phyloP scores from a whole-genome alignment of 2,113 vertebrate genomes.

The Dendropsophus ebraccatus region DNA sequence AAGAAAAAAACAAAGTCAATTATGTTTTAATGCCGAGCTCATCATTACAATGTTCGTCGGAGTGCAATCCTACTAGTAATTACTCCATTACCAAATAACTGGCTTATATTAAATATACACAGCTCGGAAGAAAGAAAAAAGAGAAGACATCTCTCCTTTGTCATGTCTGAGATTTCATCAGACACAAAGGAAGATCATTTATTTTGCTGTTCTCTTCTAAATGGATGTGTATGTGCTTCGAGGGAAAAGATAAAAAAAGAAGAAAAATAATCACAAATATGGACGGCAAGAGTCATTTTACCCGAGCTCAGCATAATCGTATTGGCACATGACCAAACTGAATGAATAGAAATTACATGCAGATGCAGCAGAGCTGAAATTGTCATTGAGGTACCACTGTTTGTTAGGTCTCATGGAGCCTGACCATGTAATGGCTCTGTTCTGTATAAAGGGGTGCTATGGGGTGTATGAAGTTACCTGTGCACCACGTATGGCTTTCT shows the following conservation, averaged over 20 bases:
- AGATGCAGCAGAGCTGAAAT: slow-evolving; percentile 7
- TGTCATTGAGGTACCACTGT: not conserved
- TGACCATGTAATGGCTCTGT: too few species aligned
- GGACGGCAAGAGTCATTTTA: not conserved
- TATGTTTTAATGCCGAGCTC: not conserved
- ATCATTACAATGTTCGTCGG: slow-evolving; percentile 21
- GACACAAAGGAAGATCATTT: slow-evolving; percentile 17
- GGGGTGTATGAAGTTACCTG: too few species aligned
- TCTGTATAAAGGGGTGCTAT: too few species aligned
- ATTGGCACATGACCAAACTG: not conserved
- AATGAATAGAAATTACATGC: not conserved
- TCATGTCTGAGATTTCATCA: slow-evolving; percentile 13
- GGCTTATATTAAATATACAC: not conserved
- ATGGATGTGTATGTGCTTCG: not conserved
- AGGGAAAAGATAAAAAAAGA: not conserved
- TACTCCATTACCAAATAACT: slow-evolving; percentile 14
- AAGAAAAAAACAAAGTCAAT: slow-evolving; percentile 29
- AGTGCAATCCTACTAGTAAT: slow-evolving; percentile 9
- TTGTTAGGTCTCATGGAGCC: too few species aligned
- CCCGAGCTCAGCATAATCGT: not conserved
- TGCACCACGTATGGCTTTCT: too few species aligned
- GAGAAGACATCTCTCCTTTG: not conserved
- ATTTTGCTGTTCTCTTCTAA: not conserved
- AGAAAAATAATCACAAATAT: not conserved
- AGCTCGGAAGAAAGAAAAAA: not conserved